Conservation (phyloP, 2,797 vertebrate species). For the Cygnus olor region DNA sequence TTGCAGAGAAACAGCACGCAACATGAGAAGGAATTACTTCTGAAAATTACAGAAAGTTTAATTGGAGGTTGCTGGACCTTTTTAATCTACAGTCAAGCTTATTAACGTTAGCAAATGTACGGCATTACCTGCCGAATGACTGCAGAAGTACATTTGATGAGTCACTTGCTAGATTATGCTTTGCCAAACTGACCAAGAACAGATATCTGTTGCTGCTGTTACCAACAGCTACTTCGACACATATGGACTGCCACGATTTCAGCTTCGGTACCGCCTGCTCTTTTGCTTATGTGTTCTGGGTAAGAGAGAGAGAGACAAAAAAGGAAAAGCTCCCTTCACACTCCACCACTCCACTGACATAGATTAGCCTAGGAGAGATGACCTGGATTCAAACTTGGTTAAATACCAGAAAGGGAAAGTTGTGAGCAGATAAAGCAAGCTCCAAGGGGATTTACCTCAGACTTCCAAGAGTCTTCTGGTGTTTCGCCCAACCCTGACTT, state of each 20-base stretch:
- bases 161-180: background rate
- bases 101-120: background rate
- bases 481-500: background rate
- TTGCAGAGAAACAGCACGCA: background rate
- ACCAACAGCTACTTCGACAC: background rate
- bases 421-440: background rate
- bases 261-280: background rate
- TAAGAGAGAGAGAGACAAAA: fast-evolving
- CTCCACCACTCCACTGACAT: background rate
- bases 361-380: background rate
- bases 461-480: conserved; percentile 36
- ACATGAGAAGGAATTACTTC: background rate
- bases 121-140: background rate
- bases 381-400: background rate
- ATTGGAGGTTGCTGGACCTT: background rate
- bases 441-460: conserved; percentile 32
- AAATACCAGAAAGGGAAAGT: background rate
- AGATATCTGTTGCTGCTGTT: background rate
- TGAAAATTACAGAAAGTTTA: background rate
- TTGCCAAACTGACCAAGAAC: background rate
- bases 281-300: background rate
- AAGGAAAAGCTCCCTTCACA: background rate
- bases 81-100: background rate
- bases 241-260: background rate
- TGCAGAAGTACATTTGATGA: background rate